Base-by-base conservation (phyloP, 1,140 invertebrate species). In the Hyles vespertilio region DNA sequence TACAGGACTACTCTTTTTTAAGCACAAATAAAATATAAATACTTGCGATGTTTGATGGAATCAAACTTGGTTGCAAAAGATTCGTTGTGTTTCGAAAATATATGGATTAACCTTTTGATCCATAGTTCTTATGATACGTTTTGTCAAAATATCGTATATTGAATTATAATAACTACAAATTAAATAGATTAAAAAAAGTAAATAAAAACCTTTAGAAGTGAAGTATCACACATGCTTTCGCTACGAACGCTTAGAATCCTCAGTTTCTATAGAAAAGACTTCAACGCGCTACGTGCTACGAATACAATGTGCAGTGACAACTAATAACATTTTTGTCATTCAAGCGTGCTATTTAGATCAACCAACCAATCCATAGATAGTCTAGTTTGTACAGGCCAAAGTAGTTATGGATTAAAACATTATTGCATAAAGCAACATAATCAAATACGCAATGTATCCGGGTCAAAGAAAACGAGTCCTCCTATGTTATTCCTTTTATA, bases 391-490 rank as follows among this genome's bases (percentile, higher is more conserved):
- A 22, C 22, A 22, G 22, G 46, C n/a, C n/a, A 11, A 11, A 48
- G n/a, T n/a, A 47, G 5, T 47, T 11, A 48, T 48, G 1, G 22
- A 43, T 54, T n/a, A n/a, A n/a, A 54, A 54, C 22, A 22, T 43
- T 43, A 44, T 54, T 3, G 11, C 32, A 51, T 51, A 51, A 51
- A 34, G 22, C 56, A 59, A 55, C 58, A 51, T 63, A 62, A 59
- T 65, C 52, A 67, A 69, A 73, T 70, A 77, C 69, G 73, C 77
- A 74, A 66, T 65, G 82, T 72, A 84, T 84, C 81, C 79, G 81
- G 83, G 81, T 86, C 78, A 82, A 77, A 84, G 74, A 75, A 59
- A 77, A 81, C 74, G 58, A 72, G 73, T 79, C 78, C 58, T 73
- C 66, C 73, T 75, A 71, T 68, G 59, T 34, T 48, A 69, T 71